Percentiles rank a stretch among this genome's conserved stretches.
phyloP scores from a whole-genome alignment of 2,888 invertebrate genomes.

The Heteropelma amictum region DNA sequence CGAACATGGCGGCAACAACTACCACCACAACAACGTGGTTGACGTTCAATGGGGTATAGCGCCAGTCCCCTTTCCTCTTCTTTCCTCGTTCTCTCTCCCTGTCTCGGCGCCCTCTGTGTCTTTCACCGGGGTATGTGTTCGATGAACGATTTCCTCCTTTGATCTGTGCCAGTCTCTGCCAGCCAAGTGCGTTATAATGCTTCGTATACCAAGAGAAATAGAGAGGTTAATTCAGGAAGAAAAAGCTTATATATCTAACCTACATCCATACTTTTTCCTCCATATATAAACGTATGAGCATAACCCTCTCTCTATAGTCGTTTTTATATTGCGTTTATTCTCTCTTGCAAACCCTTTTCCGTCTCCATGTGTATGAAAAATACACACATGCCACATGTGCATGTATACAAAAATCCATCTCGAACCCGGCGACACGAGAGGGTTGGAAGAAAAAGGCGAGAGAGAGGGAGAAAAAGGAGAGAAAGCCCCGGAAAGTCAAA shows the following conservation, averaged over 20 bases:
- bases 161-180: constrained; percentile 55
- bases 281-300: constrained; percentile 15
- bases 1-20: constrained; percentile 43
- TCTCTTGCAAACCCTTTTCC: not conserved
- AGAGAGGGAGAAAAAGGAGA: constrained; percentile 17
- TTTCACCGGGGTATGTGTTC: constrained; percentile 34
- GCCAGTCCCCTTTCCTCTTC: constrained; percentile 25
- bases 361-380: too few relatives aligned
- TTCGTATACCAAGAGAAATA: not conserved
- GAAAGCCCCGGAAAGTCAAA: constrained; percentile 55
- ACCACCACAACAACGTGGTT: constrained; percentile 34
- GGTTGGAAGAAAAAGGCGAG: not conserved
- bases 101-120: constrained; percentile 22
- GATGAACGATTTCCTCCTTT: constrained; percentile 53
- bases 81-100: constrained; percentile 18
- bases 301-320: not conserved
- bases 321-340: not conserved
- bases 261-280: constrained; percentile 17
- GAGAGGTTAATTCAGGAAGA: constrained; percentile 49
- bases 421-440: constrained; percentile 53
- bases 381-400: not conserved
- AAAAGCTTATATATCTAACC: constrained; percentile 37
- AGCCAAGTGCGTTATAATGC: constrained; percentile 31
- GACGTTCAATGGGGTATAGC: constrained; percentile 48
- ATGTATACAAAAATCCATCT: constrained; percentile 12